A percentile compares a stretch with the other conserved stretches of the same genome.
These are phyloP conservation scores for Hydrotaea diabolus DNA, from an alignment of 2,888 invertebrate genomes.

Conservation along the genomic window DNA sequence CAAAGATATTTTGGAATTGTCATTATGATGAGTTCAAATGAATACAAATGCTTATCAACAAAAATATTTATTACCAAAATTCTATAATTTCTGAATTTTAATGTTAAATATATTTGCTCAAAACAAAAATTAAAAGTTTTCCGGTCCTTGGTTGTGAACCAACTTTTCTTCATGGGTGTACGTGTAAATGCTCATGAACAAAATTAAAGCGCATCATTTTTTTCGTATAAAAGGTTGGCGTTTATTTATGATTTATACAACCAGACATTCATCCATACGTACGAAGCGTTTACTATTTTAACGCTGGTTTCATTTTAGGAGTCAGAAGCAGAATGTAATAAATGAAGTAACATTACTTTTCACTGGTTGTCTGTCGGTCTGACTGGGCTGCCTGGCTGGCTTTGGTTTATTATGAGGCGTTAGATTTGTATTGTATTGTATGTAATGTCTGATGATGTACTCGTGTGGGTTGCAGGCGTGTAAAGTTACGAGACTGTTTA, in stretches of 20 bases:
- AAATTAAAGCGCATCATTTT: conserved; percentile 32
- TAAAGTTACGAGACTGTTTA: conserved; percentile 31
- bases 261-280: neutral
- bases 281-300: neutral
- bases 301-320: conserved; percentile 4
- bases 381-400: neutral
- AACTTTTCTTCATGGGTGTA: neutral
- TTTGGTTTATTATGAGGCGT: conserved; percentile 54
- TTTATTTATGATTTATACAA: conserved; percentile 52
- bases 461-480: conserved; percentile 62
- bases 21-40: no score
- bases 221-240: conserved; percentile 48
- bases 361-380: conserved; percentile 2
- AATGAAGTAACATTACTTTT: conserved; percentile 43
- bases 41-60: no score
- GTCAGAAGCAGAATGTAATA: conserved; percentile 33
- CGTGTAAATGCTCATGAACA: neutral
- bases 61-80: no score
- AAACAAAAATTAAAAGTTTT: no score
- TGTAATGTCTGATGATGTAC: conserved; percentile 9
- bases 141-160: no score
- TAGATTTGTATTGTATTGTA: conserved; percentile 48
- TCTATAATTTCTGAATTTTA: no score
- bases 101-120: no score
- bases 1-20: no score